A percentile compares a stretch with the other conserved stretches of the same genome.
Evolutionary conservation across 2,888 invertebrate genomes (phyloP).

Genomic region (Gastracanthus pulcherrimus): DNA sequence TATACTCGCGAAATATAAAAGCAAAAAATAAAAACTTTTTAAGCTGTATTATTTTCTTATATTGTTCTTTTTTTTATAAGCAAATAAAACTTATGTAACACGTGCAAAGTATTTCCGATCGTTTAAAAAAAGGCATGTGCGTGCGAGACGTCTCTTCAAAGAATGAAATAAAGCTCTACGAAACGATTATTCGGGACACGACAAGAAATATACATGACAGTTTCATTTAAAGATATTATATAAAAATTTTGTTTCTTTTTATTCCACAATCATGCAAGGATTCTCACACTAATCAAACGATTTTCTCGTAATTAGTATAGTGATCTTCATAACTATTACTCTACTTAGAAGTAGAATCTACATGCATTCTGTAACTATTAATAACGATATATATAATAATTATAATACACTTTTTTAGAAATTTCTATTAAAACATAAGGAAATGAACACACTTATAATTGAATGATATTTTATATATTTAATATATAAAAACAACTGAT

Average conservation of each 20-base stretch:
- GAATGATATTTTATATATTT: conserved; percentile 16
- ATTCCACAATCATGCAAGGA: conserved; percentile 50
- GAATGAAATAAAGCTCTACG: conserved; percentile 40
- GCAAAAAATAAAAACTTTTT: conserved; percentile 25
- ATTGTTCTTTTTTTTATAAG: neutral
- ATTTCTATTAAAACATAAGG: neutral
- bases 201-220: conserved; percentile 41
- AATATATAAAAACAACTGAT: neutral
- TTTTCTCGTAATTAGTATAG: conserved; percentile 17
- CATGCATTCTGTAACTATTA: conserved; percentile 43
- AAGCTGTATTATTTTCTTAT: conserved; percentile 35
- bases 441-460: conserved; percentile 23
- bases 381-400: conserved; percentile 15
- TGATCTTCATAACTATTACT: conserved; percentile 3
- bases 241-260: neutral
- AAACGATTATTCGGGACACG: conserved; percentile 45
- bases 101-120: conserved; percentile 44
- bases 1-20: conserved; percentile 31
- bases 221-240: conserved; percentile 27
- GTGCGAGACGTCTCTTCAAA: conserved; percentile 50
- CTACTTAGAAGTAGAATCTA: conserved; percentile 28
- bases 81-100: conserved; percentile 29
- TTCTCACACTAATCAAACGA: conserved; percentile 16
- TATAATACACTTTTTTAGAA: conserved; percentile 19
- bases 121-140: conserved; percentile 20